phyloP scores from a whole-genome alignment of 2,113 vertebrate species.

The Rhinoderma darwinii region DNA sequence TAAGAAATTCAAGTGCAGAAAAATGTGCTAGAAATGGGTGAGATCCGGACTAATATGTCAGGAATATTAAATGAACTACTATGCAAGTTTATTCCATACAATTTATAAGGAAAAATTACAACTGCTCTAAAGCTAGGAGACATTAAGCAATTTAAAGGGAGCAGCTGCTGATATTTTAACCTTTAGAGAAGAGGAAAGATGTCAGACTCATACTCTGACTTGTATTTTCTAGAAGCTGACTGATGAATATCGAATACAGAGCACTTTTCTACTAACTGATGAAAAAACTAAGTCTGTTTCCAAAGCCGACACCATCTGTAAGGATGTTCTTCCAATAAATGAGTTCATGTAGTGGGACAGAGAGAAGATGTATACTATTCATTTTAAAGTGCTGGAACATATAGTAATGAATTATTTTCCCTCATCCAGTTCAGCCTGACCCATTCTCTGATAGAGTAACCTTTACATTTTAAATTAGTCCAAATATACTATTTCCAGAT shows the following conservation, averaged over 20 bases:
- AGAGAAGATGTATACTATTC: slow-evolving; percentile 17
- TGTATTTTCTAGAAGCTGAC: slow-evolving; percentile 59
- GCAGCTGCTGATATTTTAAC: slow-evolving; percentile 51
- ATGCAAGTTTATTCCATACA: background rate
- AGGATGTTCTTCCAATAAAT: slow-evolving; percentile 47
- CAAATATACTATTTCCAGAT: slow-evolving; percentile 23
- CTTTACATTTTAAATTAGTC: slow-evolving; percentile 38
- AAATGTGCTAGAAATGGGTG: background rate
- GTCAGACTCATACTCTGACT: slow-evolving; percentile 60
- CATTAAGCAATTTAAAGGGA: background rate
- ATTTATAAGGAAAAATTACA: background rate
- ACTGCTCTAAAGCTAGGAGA: background rate
- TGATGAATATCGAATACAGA: slow-evolving; percentile 35
- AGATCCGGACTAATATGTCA: background rate
- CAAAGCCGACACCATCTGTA: slow-evolving; percentile 47
- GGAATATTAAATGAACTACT: background rate
- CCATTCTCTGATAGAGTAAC: slow-evolving; percentile 29
- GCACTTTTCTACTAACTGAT: slow-evolving; percentile 19
- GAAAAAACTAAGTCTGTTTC: slow-evolving; percentile 28
- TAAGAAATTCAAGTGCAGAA: too few relatives aligned
- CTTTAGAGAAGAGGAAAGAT: slow-evolving; percentile 63
- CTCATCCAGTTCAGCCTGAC: slow-evolving; percentile 45
- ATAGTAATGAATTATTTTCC: slow-evolving; percentile 35
- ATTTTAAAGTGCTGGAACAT: slow-evolving; percentile 42
- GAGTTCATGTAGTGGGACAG: slow-evolving; percentile 39